Conservation (phyloP, 2,113 vertebrate genomes). For the Gasterosteus nipponicus region DNA sequence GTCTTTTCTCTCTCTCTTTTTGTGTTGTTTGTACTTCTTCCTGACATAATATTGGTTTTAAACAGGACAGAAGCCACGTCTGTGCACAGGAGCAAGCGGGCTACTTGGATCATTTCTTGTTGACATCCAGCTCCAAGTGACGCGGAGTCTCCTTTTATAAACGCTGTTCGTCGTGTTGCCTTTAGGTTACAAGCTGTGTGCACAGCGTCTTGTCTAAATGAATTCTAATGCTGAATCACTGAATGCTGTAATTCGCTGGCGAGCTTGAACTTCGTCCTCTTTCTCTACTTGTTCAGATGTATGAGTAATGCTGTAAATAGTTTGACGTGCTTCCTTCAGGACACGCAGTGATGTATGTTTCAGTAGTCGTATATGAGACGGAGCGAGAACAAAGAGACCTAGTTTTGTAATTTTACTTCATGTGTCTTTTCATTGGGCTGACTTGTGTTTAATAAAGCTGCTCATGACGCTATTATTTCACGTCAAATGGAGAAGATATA, state of each 20-base stretch:
- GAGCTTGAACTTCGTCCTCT: neutral
- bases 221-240: neutral
- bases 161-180: neutral
- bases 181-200: neutral
- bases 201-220: neutral
- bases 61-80: slow-evolving; percentile 22
- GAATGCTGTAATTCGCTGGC: slow-evolving; percentile 19
- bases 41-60: slow-evolving; percentile 22
- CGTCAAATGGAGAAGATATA: slow-evolving; percentile 49
- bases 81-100: slow-evolving; percentile 4
- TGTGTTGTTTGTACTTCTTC: neutral
- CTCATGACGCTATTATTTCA: slow-evolving; percentile 67
- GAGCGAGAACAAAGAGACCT: slow-evolving; percentile 17
- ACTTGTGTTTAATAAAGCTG: slow-evolving; percentile 57
- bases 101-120: slow-evolving; percentile 20
- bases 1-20: neutral
- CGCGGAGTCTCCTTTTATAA: neutral
- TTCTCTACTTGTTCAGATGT: neutral
- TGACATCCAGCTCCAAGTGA: neutral
- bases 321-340: slow-evolving; percentile 38
- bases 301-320: slow-evolving; percentile 25
- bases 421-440: slow-evolving; percentile 32
- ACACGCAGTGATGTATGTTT: slow-evolving; percentile 26
- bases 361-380: slow-evolving; percentile 26
- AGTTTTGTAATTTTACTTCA: slow-evolving; percentile 62